Evolutionary conservation across 1,140 invertebrate genomes (phyloP).

Genomic region (Drosophila tsacasi): DNA sequence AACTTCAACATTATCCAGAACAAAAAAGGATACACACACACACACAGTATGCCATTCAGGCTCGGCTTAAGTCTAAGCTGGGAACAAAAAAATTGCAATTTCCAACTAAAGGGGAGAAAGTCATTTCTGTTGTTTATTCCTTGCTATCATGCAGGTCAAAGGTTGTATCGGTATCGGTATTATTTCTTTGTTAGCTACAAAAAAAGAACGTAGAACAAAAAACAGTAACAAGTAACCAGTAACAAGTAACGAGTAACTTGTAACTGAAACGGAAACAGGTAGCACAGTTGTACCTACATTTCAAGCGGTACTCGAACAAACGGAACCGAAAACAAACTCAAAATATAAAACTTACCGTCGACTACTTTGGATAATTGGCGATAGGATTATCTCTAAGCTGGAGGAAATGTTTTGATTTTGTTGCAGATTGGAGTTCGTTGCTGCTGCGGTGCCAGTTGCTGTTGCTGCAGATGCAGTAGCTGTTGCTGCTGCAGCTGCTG

Average conservation of each 20-base stretch:
- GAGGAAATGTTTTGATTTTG: constrained; percentile 85
- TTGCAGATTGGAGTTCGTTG: constrained; percentile 74
- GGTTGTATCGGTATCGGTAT: constrained; percentile 30
- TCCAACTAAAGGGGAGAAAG: constrained; percentile 20
- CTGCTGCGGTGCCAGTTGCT: constrained; percentile 24
- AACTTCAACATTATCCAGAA: constrained; percentile 31
- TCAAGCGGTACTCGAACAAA: constrained; percentile 40
- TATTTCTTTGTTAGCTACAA: constrained; percentile 57
- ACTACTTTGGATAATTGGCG: constrained; percentile 85
- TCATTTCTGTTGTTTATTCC: constrained; percentile 21
- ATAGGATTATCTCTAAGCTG: constrained; percentile 85
- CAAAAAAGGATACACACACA: constrained; percentile 15
- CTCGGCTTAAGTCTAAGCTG: constrained; percentile 14
- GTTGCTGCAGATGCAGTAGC: constrained; percentile 23
- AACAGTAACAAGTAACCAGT: background rate
- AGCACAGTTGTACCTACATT: constrained; percentile 25
- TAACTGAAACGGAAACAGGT: constrained; percentile 2
- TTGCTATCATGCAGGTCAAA: constrained; percentile 62
- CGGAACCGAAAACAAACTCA: constrained; percentile 46
- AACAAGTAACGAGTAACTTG: constrained; percentile 2
- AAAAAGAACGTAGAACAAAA: constrained; percentile 8
- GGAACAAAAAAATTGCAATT: constrained; percentile 36
- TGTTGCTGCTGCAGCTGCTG: constrained; percentile 39
- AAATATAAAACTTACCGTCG: constrained; percentile 84
- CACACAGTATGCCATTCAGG: constrained; percentile 24